Evolutionary conservation across 2,797 vertebrate genomes (phyloP).

Genomic region (Sparidentex hasta): DNA sequence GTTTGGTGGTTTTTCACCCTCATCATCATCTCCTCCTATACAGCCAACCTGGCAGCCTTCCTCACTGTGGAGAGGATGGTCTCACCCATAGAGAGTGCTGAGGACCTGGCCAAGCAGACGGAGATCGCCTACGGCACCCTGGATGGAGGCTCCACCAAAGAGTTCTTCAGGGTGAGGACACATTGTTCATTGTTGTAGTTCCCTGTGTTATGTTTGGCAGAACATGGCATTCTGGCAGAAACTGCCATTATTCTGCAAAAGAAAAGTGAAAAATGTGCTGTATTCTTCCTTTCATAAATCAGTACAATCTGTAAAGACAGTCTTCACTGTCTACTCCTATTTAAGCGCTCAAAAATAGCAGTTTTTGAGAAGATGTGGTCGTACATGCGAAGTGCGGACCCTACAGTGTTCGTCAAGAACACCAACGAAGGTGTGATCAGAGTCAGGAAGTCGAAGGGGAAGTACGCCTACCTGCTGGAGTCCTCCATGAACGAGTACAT

Average conservation of each 20-base stretch:
- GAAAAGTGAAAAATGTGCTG: not conserved
- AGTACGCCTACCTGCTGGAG: slow-evolving; percentile 97
- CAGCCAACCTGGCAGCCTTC: slow-evolving; percentile 98
- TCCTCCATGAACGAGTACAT: slow-evolving; percentile 99
- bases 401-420: slow-evolving; percentile 95
- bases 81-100: slow-evolving; percentile 96
- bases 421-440: slow-evolving; percentile 94
- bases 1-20: slow-evolving; percentile 99
- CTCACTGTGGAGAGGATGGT: slow-evolving; percentile 99
- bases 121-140: slow-evolving; percentile 97
- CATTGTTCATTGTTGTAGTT: not conserved
- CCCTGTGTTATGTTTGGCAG: too few species aligned
- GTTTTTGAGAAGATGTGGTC: slow-evolving; percentile 99
- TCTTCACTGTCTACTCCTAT: not conserved
- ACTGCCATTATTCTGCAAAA: not conserved
- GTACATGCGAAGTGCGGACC: slow-evolving; percentile 97
- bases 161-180: slow-evolving; percentile 94
- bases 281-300: not conserved
- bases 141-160: slow-evolving; percentile 97
- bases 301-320: too few species aligned
- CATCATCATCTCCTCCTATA: slow-evolving; percentile 99
- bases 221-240: not conserved
- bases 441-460: slow-evolving; percentile 97
- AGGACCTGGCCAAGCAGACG: slow-evolving; percentile 97
- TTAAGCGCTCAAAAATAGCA: slow-evolving; percentile 95